Evolutionary conservation across 2,888 invertebrate species (phyloP).

Genomic region (Polydesmus complanatus): DNA sequence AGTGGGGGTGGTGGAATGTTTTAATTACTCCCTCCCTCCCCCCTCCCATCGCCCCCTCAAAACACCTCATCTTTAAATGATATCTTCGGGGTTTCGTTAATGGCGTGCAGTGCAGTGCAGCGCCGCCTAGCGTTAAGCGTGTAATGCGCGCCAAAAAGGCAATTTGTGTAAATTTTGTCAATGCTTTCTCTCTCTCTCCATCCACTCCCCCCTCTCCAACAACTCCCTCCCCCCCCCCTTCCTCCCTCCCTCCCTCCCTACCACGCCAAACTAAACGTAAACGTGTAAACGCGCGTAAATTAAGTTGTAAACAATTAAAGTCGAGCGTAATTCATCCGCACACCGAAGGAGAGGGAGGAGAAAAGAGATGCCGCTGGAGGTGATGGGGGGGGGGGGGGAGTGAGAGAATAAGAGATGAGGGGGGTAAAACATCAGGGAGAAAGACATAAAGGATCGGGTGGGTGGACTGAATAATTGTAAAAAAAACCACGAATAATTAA

Average conservation of each 20-base stretch:
- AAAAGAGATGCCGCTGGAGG: too few relatives aligned
- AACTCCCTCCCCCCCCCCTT: too few relatives aligned
- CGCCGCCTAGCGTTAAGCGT: too few relatives aligned
- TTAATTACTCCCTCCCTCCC: background rate
- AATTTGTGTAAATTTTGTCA: conserved; percentile 15
- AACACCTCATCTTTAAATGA: background rate
- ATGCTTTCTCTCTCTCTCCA: background rate
- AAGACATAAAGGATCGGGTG: too few relatives aligned
- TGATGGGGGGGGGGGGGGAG: too few relatives aligned
- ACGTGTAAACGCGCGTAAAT: background rate
- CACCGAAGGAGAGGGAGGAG: too few relatives aligned
- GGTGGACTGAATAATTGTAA: too few relatives aligned
- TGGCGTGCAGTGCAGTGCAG: background rate
- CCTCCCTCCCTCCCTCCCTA: too few relatives aligned
- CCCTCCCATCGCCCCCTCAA: background rate
- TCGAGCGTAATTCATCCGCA: background rate
- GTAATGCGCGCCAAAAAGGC: conserved; percentile 7
- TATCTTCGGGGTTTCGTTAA: background rate
- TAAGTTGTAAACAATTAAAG: background rate
- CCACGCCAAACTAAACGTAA: background rate
- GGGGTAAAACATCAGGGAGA: too few relatives aligned
- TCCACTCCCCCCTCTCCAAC: too few relatives aligned
- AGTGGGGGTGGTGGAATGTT: background rate
- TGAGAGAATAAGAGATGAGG: too few relatives aligned
- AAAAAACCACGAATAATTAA: too few relatives aligned